Base-by-base conservation (phyloP, 2,888 invertebrate genomes). In the Drosophila barbarae region DNA sequence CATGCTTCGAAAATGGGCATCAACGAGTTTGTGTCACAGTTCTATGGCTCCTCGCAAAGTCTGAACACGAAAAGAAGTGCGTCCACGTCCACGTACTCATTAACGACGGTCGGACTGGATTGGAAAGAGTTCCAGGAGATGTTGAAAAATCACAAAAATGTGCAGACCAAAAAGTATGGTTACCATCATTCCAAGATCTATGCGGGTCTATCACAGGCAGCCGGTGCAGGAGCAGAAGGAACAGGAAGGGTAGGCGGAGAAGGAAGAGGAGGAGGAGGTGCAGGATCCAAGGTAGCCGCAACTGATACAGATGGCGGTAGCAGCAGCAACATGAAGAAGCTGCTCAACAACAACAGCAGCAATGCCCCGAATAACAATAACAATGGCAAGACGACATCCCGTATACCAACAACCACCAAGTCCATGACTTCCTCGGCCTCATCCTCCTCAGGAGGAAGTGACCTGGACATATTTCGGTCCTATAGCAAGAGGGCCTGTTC, bases 11-110 rank as follows among this genome's bases (percentile, higher is more conserved):
- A 69, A 63, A 89, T 89, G 89, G 89, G 89, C 54, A 84, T 89
- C 44, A 89, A 89, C 76, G 89, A 89, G 81, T 89, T 89, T 64
- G 89, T 89, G 63, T 87, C 89, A 72, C 86, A 89, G 73, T 88
- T 89, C 80, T 89, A 89, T 71, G 88, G 87, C 72, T 87, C 87
- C 66, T 85, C 87, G 71, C 88, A 87, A 75, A 88, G 84, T 77
- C 80, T 87, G 63, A 83, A 87, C 65, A 70, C 60, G 55, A 70
- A 68, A 67, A 85, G 85, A 75, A 56, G 69, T 72, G 63, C 74
- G 61, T 73, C 83, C 66, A 71, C 72, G 69, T 73, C 81, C 66
- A 75, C 80, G 59, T 79, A 83, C 73, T 83, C 81, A 57, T 75
- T 81, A 73, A 76, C 85, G 54, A 70, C 77, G 71, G 75, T 67